Conservation (phyloP, 2,113 vertebrate species). For the Chunga burmeisteri region DNA sequence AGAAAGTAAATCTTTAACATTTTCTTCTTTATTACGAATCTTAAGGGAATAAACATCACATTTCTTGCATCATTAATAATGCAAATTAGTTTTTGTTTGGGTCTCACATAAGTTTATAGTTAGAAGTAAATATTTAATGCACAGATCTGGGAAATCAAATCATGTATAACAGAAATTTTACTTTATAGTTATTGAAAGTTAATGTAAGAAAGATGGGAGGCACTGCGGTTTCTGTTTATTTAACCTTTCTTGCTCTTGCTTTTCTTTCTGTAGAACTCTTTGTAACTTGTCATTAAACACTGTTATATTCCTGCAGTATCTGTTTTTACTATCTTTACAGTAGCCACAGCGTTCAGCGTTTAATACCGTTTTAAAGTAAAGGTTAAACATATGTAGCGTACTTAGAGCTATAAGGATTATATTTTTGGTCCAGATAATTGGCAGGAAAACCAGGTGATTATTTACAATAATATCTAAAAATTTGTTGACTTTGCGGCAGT, state of each 20-base stretch:
- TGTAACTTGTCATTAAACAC: conserved; percentile 53
- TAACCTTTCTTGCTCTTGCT: conserved; percentile 38
- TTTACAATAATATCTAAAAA: neutral
- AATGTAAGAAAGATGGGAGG: conserved; percentile 41
- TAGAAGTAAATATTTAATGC: conserved; percentile 75
- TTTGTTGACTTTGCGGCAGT: neutral
- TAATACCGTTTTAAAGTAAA: conserved; percentile 24
- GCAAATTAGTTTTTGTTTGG: conserved; percentile 71
- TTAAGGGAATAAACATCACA: conserved; percentile 42
- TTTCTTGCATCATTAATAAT: conserved; percentile 73
- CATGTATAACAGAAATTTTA: neutral
- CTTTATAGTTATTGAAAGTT: conserved; percentile 9
- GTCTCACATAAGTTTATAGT: conserved; percentile 52
- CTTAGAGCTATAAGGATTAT: neutral
- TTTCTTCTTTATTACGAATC: conserved; percentile 50
- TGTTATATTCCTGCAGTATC: conserved; percentile 35
- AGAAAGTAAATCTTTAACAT: conserved; percentile 50
- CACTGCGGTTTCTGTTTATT: conserved; percentile 45
- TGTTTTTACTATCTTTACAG: conserved; percentile 46
- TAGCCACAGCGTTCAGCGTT: conserved; percentile 8
- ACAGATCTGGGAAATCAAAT: conserved; percentile 61
- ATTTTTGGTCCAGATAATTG: neutral
- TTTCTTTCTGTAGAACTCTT: conserved; percentile 41
- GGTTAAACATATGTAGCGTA: neutral
- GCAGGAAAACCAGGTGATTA: conserved; percentile 29